Conservation (phyloP, 2,113 vertebrate species). For the Phoenicopterus ruber region DNA sequence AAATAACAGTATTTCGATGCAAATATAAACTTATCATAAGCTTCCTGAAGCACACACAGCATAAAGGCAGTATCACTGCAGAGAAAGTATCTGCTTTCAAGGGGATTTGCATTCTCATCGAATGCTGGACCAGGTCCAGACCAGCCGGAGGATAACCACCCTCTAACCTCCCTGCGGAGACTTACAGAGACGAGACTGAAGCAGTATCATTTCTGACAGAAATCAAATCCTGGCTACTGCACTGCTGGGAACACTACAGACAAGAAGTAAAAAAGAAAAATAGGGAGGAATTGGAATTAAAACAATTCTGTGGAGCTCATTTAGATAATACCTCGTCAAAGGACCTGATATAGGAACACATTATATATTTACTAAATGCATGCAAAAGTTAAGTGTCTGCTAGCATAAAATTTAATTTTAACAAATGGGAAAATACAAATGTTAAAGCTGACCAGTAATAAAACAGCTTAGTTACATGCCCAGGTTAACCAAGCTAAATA, state of each 20-base stretch:
- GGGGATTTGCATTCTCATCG: conserved; percentile 64
- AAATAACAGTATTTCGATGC: not conserved
- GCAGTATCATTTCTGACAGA: conserved; percentile 69
- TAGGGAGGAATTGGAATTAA: conserved; percentile 1
- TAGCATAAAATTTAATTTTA: not conserved
- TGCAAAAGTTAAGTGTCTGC: not conserved
- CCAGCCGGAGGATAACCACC: conserved; percentile 55
- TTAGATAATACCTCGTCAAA: conserved; percentile 27
- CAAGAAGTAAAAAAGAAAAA: not conserved
- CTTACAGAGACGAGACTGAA: conserved; percentile 53
- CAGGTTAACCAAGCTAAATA: not conserved
- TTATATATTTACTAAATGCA: not conserved
- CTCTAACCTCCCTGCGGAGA: conserved; percentile 51
- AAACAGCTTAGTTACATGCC: not conserved
- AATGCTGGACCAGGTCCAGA: conserved; percentile 59
- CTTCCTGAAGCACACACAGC: not conserved
- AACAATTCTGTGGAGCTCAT: conserved; percentile 3
- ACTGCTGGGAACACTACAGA: conserved; percentile 56
- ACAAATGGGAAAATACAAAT: not conserved
- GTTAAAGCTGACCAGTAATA: not conserved
- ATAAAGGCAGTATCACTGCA: conserved; percentile 1
- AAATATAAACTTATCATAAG: conserved; percentile 14
- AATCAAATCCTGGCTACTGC: conserved; percentile 66
- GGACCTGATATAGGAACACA: not conserved
- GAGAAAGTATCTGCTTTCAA: conserved; percentile 60